phyloP scores from a whole-genome alignment of 2,888 invertebrate species.

The Caenorhabditis afra region DNA sequence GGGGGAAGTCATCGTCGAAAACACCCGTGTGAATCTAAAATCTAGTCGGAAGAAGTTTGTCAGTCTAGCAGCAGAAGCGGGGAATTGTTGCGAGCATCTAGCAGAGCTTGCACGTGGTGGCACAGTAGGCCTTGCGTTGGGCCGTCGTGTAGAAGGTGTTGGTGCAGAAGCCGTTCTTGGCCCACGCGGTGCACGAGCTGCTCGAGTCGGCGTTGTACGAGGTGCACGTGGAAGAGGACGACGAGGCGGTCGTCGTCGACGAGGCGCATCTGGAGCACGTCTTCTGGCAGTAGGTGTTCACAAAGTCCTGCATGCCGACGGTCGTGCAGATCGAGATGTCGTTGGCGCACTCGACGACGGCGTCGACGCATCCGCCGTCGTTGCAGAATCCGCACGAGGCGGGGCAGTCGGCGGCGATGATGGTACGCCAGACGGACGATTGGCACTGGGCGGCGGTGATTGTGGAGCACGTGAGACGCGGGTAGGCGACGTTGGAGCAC shows the following conservation, averaged over 20 bases:
- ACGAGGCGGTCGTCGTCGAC: slow-evolving; percentile 35
- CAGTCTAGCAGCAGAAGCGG: slow-evolving; percentile 11
- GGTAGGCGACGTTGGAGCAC: slow-evolving; percentile 56
- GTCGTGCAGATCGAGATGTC: slow-evolving; percentile 59
- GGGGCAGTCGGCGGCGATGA: slow-evolving; percentile 61
- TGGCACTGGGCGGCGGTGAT: slow-evolving; percentile 52
- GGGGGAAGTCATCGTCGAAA: slow-evolving; percentile 18
- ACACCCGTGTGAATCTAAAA: slow-evolving; percentile 17
- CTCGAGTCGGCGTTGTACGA: slow-evolving; percentile 48
- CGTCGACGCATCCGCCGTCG: slow-evolving; percentile 63
- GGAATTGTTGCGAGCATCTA: slow-evolving; percentile 1
- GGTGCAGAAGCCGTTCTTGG: slow-evolving; percentile 48
- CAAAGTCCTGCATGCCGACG: slow-evolving; percentile 51
- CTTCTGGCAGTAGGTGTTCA: slow-evolving; percentile 63
- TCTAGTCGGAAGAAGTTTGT: slow-evolving; percentile 18
- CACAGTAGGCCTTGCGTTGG: slow-evolving; percentile 44
- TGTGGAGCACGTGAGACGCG: slow-evolving; percentile 43
- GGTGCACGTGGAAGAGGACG: slow-evolving; percentile 33
- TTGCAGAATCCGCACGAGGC: slow-evolving; percentile 61
- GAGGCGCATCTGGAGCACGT: slow-evolving; percentile 60
- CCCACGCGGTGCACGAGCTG: slow-evolving; percentile 34
- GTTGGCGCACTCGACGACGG: slow-evolving; percentile 60
- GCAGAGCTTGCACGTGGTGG: slow-evolving; percentile 52
- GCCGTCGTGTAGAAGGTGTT: slow-evolving; percentile 51
- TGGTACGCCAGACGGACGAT: slow-evolving; percentile 54